Evolutionary conservation across 2,888 invertebrate species (phyloP).

Genomic region (Nomada fabriciana): DNA sequence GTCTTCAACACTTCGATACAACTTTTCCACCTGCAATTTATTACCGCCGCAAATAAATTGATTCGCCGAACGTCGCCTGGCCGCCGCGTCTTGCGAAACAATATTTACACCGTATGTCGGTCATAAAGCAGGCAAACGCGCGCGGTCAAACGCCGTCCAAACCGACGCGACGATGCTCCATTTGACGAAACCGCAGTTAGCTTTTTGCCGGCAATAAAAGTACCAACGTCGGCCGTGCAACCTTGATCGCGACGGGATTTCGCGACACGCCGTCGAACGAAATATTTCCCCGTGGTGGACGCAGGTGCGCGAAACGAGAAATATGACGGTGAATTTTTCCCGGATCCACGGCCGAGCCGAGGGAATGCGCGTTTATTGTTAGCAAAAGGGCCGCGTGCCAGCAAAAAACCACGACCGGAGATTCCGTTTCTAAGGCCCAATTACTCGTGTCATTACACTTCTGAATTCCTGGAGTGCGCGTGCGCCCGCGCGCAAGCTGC

Average conservation of each 20-base stretch:
- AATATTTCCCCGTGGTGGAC: slow-evolving; percentile 10
- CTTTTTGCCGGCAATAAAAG: background rate
- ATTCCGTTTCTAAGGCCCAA: slow-evolving; percentile 78
- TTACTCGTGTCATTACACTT: slow-evolving; percentile 79
- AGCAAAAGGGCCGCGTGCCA: slow-evolving; percentile 69
- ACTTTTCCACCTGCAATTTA: too few relatives aligned
- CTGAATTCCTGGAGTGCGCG: slow-evolving; percentile 73
- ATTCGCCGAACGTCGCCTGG: too few relatives aligned
- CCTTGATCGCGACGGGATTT: slow-evolving; percentile 8
- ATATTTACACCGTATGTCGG: background rate
- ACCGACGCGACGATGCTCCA: background rate
- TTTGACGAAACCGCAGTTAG: background rate
- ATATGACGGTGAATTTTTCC: slow-evolving; percentile 56
- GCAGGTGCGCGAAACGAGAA: slow-evolving; percentile 31
- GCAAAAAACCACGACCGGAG: slow-evolving; percentile 61
- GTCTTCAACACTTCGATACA: too few relatives aligned
- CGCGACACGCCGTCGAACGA: background rate
- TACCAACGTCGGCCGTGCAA: background rate
- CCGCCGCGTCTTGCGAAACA: too few relatives aligned
- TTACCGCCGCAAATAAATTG: too few relatives aligned
- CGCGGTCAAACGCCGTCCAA: background rate
- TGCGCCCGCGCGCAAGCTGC: slow-evolving; percentile 16
- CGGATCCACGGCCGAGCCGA: slow-evolving; percentile 23
- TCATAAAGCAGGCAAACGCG: background rate
- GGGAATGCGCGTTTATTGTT: slow-evolving; percentile 64